Conservation (phyloP, 2,113 vertebrate genomes). For the Xiphophorus couchianus region DNA sequence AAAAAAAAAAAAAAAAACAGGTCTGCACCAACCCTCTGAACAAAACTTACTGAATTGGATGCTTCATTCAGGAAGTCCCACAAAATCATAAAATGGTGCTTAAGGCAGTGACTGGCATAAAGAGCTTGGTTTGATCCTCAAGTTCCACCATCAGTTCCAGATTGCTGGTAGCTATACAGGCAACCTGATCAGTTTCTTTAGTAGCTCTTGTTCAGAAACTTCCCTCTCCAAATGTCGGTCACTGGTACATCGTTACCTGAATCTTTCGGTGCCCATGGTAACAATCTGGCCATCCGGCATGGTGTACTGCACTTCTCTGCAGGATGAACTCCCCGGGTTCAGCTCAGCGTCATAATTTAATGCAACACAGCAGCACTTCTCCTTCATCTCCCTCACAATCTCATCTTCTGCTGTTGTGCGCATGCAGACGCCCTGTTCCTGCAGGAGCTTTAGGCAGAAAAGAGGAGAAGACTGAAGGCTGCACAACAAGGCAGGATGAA, state of each 20-base stretch:
- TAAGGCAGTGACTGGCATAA: no score
- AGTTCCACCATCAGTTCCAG: no score
- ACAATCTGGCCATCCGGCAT: slow-evolving; percentile 78
- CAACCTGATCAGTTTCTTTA: no score
- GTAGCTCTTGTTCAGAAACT: background rate
- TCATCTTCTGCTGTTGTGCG: slow-evolving; percentile 78
- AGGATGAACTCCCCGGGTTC: background rate
- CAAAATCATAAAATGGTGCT: no score
- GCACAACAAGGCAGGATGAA: no score
- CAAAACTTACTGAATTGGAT: no score
- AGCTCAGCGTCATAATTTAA: slow-evolving; percentile 69
- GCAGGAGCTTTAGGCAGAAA: slow-evolving; percentile 62
- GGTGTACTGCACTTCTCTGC: slow-evolving; percentile 65
- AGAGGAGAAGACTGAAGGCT: background rate
- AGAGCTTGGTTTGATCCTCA: no score
- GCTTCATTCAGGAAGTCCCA: no score
- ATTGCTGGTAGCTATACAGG: no score
- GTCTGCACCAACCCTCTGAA: no score
- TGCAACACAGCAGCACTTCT: slow-evolving; percentile 76
- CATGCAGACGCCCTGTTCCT: slow-evolving; percentile 78
- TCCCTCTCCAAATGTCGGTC: background rate
- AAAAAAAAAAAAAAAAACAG: no score
- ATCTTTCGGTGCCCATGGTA: slow-evolving; percentile 65
- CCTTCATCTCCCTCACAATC: slow-evolving; percentile 82
- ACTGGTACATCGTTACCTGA: slow-evolving; percentile 67